Evolutionary conservation across 1,140 invertebrate species (phyloP), one percentile per base, ranked within the genome.

Genomic region (Chrysopa pallens): DNA sequence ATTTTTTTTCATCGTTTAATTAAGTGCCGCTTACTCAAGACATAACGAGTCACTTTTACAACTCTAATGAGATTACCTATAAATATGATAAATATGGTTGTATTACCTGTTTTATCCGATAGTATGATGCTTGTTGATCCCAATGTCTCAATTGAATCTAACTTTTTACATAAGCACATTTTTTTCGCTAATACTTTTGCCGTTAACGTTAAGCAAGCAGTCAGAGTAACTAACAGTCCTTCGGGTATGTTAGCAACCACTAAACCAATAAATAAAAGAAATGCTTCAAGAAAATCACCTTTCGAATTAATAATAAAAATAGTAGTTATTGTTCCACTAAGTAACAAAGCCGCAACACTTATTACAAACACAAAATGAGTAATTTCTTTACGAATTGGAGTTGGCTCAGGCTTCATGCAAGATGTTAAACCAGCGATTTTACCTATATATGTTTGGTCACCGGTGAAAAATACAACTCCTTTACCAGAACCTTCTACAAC

Each of bases 181-280:
- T 82, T 82, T 7, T 67, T 67, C 12, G 78, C 76, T 79, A 85
- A 81, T 47, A 75, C 55, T 56, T 82, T 82, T 3, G 81, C 81
- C 8, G 80, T 83, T 27, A 85, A 60, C 0, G 78, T 80, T 9
- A 83, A 57, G 44, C 67, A 66, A 0, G 87, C 82, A 6, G 84
- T 89, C 6, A 89, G 82, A 40, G 85, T 89, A 6, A 80, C 81
- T 5, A 87, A 56, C 1, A 88, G 64, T 46, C 80, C 84, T 66
- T 88, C 84, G 1, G 84, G 84, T 6, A 88, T 83, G 58, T 87
- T 87, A 28, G 84, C 82, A 1, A 87, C 81, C 53, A 87, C 85
- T 53, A 86, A 85, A 13, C 81, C 84, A 57, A 88, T 87, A 5
- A 87, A 64, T 61, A 89, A 87, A 42, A 88, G 70, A 39, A 82